Base-by-base conservation (phyloP, 2,113 vertebrate species). In the Campylorhamphus procurvoides region DNA sequence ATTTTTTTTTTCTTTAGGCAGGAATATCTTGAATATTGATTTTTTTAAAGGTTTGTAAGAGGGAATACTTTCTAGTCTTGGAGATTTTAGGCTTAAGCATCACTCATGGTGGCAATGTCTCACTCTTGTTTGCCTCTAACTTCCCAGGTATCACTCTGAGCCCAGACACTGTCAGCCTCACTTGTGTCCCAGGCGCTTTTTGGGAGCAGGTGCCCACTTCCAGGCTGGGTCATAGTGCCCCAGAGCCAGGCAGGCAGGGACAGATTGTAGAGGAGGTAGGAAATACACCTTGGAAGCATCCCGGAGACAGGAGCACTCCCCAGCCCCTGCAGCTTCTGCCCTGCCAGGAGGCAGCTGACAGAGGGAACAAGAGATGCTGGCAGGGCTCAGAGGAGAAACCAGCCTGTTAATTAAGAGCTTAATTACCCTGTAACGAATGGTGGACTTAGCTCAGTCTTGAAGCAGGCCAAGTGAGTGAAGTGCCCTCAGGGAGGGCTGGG, bases 361-460 rank as follows among this genome's bases (percentile, higher is more conserved):
- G 3, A 84, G 69, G 56, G 35, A 82, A 73, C 50, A 12, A 35
- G 87, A 87, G 84, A 5, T 44, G 67, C 80, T 91, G 90, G 64
- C 89, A 82, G 63, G 78, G 88, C 75, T 93, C 81, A 52, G 84
- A 77, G 62, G 60, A 64, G 78, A 91, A 96, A 90, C 24, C 5
- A 12, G 75, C 46, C 87, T 31, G 0, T 69, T 95, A 93, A 93
- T 94, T 89, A 96, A 93, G 69, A 80, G 77, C 81, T 94, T 93
- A 94, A 97, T 95, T 95, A 92, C 73, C 90, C 88, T 81, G 5
- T 24, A 78, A 92, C 1, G 29, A 86, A 84, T 10, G 5, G 93
- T 89, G 93, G 94, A 93, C 94, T 85, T 68, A 90, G 67, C 83
- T 94, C 85, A 94, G 89, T 87, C 80, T 92, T 52, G 89, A 93